Base-by-base conservation (phyloP, 2,888 invertebrate species). In the Eulithis prunata region DNA sequence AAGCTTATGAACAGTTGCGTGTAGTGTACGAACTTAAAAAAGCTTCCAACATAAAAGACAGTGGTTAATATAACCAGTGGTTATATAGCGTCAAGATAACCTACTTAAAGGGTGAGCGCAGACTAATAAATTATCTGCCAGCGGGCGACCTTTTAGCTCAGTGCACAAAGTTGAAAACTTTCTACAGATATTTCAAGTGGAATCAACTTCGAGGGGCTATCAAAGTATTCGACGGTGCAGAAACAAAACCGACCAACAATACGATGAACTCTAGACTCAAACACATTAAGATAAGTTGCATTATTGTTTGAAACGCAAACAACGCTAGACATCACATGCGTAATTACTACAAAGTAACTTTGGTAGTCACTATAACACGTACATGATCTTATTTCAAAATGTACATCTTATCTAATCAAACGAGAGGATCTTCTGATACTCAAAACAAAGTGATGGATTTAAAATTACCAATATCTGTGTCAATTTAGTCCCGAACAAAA, bases 201-300 rank as follows among this genome's bases (percentile, higher is more conserved):
- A 53, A 51, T 59, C 59, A 59, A 59, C 60, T 7, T 41, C 14
- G 45, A 13, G 21, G 45, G 1, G 51, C 41, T 45, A 14, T 52
- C 38, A 47, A 54, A 38, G 14, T n/a, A 46, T 47, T 41, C 13
- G 43, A 62, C 43, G 49, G 43, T 28, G 55, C 43, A 49, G 47
- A 41, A 41, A 62, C 32, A 56, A 55, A 49, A 41, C 49, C 60
- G 52, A 45, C 45, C 45, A 60, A 59, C 32, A 14, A 41, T 45
- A 59, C 52, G 3, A 45, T 45, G 21, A 46, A 46, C 53, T 41
- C 21, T 14, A 51, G 46, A 57, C 13, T 36, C 4, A 12, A 13
- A 53, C 45, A 36, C 53, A 36, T 21, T 53, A 53, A 4, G 5
- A 59, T 52, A 52, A 45, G 43, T 45, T 41, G 8, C 49, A 58